Base-by-base conservation (phyloP, 1,140 invertebrate genomes). In the Chironomus striatipennis region DNA sequence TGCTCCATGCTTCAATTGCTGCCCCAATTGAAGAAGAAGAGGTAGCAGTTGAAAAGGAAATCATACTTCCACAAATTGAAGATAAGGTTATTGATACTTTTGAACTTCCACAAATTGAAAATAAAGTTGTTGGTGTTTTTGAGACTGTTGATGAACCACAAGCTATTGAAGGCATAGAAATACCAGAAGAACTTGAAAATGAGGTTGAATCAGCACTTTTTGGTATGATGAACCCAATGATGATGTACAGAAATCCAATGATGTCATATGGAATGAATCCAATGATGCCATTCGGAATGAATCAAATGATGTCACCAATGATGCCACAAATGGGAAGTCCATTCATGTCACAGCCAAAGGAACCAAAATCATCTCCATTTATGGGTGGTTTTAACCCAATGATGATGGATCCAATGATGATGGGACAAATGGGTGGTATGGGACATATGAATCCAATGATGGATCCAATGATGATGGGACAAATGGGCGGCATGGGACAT, bases 401-500 rank as follows among this genome's bases (percentile, higher is more conserved):
- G 47, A 57, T 47, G 43, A 57, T 57, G 47, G 12, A 57, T 15
- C 47, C 47, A 57, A 57, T 57, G 47, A 57, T 57, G 47, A 57
- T 57, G 47, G n/a, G n/a, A 1, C 47, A 12, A 57, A 57, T 57
- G 47, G n/a, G 12, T 5, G 47, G 47, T 15, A 47, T 47, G 43
- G 15, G 15, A 2, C 2, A 8, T 10, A 47, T 47, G 43, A 47
- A 47, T 15, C 43, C 43, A 57, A 15, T 10, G 12, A 57, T 57
- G 47, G 47, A n/a, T n/a, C 24, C 24, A 34, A 34, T 34, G 24
- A 34, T 34, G 24, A 34, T 34, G 24, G 24, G 24, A 34, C 24
- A 34, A 34, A 57, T 57, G 47, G 47, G 12, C 8, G 47, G 12
- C 12, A 57, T 57, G 47, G 12, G 15, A 9, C 10, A 4, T 5